These are phyloP conservation scores for Channa argus DNA, from an alignment of 2,113 vertebrate species.

Conservation along the genomic window DNA sequence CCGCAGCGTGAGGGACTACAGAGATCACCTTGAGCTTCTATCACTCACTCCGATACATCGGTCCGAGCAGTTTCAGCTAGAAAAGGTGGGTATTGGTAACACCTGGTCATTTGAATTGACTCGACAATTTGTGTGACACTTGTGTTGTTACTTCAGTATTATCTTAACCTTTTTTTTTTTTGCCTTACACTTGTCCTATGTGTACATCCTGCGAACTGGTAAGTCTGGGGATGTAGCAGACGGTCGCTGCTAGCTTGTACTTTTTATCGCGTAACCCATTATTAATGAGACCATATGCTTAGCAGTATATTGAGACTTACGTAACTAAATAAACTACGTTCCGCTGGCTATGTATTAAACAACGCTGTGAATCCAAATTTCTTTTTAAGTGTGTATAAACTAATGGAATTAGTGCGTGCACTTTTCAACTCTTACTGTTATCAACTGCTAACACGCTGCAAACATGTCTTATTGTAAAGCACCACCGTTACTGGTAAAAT, in stretches of 20 bases:
- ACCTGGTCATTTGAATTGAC: neutral
- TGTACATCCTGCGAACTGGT: conserved; percentile 5
- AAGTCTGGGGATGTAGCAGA: neutral
- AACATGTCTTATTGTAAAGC: neutral
- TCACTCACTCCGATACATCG: conserved; percentile 54
- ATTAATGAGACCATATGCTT: neutral
- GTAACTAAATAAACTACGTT: too few species aligned
- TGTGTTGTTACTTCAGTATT: too few species aligned
- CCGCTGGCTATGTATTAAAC: neutral
- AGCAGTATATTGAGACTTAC: too few species aligned
- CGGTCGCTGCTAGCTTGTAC: neutral
- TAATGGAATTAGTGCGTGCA: neutral
- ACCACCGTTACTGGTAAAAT: neutral
- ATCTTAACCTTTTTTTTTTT: neutral
- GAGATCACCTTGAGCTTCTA: conserved; percentile 80
- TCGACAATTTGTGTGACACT: neutral
- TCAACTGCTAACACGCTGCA: neutral
- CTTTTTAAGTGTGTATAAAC: neutral
- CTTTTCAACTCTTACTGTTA: accelerated
- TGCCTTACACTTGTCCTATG: neutral
- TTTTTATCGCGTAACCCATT: neutral
- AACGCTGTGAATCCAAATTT: conserved; percentile 1
- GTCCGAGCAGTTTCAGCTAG: neutral
- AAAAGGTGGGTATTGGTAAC: conserved; percentile 64
- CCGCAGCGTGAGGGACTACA: conserved; percentile 41